Evolutionary conservation across 2,888 invertebrate genomes (phyloP), one percentile per base, ranked within the genome.

Genomic region (Tricholauxania praeusta): DNA sequence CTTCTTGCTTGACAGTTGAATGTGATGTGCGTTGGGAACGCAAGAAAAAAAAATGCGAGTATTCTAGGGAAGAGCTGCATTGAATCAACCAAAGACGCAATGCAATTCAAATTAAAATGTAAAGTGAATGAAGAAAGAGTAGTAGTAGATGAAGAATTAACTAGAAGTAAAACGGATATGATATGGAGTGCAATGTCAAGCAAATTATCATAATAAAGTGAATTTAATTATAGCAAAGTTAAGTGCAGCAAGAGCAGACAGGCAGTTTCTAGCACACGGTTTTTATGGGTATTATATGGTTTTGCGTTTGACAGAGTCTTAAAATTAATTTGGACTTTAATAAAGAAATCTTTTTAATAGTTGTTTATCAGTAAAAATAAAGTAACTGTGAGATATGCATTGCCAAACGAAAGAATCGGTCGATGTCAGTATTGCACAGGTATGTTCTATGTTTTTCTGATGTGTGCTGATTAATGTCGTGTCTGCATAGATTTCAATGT

Each of bases 181-280:
- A 17, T 65, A n/a, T 47, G 47, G 22, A 67, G 67, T 55, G 39
- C 57, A 39, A 19, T 57, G 57, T 55, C 55, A 55, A 55, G 67
- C 47, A 47, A 55, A 67, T 67, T 47, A 67, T 57, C 39, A 67
- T 67, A 67, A 67, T 67, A 57, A 67, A 67, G 57, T 67, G 67
- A 67, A 47, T 67, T 67, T 39, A 48, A 64, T 64, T 64, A 64
- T 64, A 49, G 51, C 51, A 28, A 22, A 14, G 19, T 64, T 64
- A 49, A 49, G 49, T 64, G 51, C 49, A 14, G 28, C 10, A 39
- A 39, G 39, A 7, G 39, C 39, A 39, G 39, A 39, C 39, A 39
- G 28, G 3, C 28, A 28, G 28, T 28, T 28, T 28, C 28, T 28
- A 28, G 28, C 28, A 28, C 28, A 3, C 2, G 4, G 28, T 28